Conservation (phyloP, 2,113 vertebrate species). For the Erythrocercus mccallii region DNA sequence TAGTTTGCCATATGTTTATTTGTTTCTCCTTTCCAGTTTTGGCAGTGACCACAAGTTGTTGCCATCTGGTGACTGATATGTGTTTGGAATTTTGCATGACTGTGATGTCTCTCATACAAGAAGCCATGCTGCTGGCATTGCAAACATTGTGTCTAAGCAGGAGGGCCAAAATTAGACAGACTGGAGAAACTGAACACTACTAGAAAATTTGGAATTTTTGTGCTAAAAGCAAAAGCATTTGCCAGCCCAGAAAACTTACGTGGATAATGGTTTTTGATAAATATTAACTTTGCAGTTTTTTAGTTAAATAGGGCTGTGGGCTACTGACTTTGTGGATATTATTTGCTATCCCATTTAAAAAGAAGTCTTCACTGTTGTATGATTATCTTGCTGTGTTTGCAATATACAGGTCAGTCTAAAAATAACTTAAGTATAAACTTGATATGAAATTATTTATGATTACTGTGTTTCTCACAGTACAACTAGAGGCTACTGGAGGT, state of each 20-base stretch:
- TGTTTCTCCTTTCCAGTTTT: background rate
- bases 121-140: background rate
- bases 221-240: background rate
- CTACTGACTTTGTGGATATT: background rate
- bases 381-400: background rate
- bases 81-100: background rate
- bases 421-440: background rate
- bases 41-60: background rate
- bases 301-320: background rate
- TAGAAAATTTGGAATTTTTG: background rate
- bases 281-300: background rate
- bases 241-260: background rate
- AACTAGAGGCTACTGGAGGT: background rate
- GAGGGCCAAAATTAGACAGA: background rate
- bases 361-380: background rate
- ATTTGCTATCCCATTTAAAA: background rate
- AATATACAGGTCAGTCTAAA: background rate
- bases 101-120: background rate
- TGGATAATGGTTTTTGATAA: background rate
- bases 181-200: background rate
- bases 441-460: background rate
- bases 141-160: background rate
- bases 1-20: background rate
- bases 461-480: background rate
- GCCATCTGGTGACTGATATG: background rate